Conservation (phyloP, 2,113 vertebrate species). For the Calonectris borealis region DNA sequence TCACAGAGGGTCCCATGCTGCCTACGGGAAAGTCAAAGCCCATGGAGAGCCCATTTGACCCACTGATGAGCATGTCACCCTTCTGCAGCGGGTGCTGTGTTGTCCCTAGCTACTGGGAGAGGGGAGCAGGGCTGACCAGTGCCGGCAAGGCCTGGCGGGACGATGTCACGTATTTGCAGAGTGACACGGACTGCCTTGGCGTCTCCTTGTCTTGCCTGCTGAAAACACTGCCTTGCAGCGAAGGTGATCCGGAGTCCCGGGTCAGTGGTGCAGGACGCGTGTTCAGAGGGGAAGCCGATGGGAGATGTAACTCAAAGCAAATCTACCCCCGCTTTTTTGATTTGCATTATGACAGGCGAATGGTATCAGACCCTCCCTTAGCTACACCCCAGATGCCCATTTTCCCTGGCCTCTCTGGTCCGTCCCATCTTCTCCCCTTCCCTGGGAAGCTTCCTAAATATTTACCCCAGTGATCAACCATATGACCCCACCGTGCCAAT, state of each 20-base stretch:
- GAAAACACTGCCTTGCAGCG: background rate
- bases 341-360: background rate
- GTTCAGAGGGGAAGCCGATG: background rate
- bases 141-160: background rate
- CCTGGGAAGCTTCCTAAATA: slow-evolving; percentile 43
- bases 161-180: accelerated
- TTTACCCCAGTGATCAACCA: slow-evolving; percentile 16
- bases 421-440: background rate
- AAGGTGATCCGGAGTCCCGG: background rate
- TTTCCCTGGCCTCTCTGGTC: background rate
- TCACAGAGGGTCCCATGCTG: accelerated
- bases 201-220: background rate
- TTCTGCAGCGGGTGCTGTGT: accelerated
- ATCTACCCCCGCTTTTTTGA: background rate
- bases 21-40: background rate
- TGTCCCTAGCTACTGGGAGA: background rate
- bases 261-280: accelerated
- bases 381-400: background rate
- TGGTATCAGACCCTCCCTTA: background rate
- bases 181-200: background rate
- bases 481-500: slow-evolving; percentile 36
- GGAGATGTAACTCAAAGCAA: background rate
- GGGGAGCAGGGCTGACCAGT: background rate
- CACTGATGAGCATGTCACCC: accelerated
- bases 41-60: accelerated